Percentiles rank a stretch among this genome's conserved stretches.
Evolutionary conservation across 2,797 vertebrate genomes (phyloP).

Genomic region (Jordanella pulchra): DNA sequence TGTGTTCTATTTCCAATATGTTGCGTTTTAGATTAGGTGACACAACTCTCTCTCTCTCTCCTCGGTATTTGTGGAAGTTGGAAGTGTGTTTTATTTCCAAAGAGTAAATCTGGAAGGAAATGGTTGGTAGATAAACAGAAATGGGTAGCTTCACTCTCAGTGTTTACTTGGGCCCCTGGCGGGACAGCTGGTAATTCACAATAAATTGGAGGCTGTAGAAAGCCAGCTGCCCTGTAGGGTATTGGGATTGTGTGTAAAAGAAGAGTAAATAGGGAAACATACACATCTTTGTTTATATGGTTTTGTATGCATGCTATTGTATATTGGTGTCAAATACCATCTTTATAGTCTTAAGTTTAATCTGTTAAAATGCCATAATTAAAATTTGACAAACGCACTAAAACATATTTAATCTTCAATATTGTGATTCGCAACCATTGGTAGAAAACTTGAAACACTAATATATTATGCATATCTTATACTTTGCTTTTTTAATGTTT

Average conservation of each 20-base stretch:
- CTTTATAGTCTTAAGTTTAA: not conserved
- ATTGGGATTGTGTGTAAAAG: conserved; percentile 20
- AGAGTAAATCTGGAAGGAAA: conserved; percentile 39
- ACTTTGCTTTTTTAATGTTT: no score
- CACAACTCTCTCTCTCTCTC: conserved; percentile 11
- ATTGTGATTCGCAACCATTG: not conserved
- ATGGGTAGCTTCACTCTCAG: conserved; percentile 41
- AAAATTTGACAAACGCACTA: not conserved
- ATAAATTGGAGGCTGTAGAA: conserved; percentile 60
- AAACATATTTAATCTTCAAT: not conserved
- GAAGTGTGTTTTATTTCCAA: conserved; percentile 10
- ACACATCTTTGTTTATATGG: conserved; percentile 12
- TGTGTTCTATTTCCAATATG: conserved; percentile 18
- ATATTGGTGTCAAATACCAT: conserved; percentile 14
- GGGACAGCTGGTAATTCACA: conserved; percentile 64
- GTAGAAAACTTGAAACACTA: not conserved
- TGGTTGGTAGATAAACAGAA: conserved; percentile 59
- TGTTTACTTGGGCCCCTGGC: conserved; percentile 37
- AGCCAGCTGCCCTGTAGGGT: conserved; percentile 44
- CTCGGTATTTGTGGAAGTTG: conserved; percentile 7
- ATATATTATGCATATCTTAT: no score
- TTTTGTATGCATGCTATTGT: conserved; percentile 8
- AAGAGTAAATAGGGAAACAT: conserved; percentile 18
- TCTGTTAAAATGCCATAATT: not conserved
- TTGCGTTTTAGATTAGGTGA: conserved; percentile 15